Percentiles rank a stretch among this genome's conserved stretches.
These are phyloP conservation scores for Cenopis cana DNA, from an alignment of 2,888 invertebrate species.

Conservation along the genomic window DNA sequence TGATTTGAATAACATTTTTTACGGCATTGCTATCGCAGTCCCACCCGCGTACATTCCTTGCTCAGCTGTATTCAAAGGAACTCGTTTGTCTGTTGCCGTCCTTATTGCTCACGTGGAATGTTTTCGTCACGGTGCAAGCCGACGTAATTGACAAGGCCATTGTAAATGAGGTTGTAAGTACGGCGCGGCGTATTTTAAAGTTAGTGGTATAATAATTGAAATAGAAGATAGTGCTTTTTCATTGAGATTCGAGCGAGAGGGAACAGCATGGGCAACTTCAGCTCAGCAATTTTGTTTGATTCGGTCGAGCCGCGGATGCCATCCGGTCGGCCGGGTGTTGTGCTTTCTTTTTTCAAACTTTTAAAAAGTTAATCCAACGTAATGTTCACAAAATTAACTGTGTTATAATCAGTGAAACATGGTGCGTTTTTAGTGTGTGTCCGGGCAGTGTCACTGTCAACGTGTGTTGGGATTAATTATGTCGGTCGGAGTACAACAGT, in stretches of 20 bases:
- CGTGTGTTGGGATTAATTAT: conserved; percentile 59
- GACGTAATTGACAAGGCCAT: conserved; percentile 55
- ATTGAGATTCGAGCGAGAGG: conserved; percentile 35
- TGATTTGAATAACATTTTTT: conserved; percentile 39
- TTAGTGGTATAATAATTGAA: conserved; percentile 66
- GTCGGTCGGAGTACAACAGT: conserved; percentile 37
- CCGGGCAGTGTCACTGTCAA: conserved; percentile 58
- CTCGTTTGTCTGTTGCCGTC: conserved; percentile 52
- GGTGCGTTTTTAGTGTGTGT: conserved; percentile 65
- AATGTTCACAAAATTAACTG: conserved; percentile 62
- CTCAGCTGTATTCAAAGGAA: conserved; percentile 31
- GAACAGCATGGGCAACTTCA: conserved; percentile 22
- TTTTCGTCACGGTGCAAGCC: conserved; percentile 61
- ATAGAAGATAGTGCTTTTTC: conserved; percentile 59
- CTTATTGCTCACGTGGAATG: conserved; percentile 59
- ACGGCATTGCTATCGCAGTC: conserved; percentile 20
- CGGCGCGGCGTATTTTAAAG: conserved; percentile 53
- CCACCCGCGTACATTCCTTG: conserved; percentile 22
- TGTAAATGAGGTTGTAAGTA: conserved; percentile 47
- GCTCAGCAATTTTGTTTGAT: conserved; percentile 70
- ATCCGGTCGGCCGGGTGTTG: conserved; percentile 63
- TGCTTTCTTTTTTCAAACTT: conserved; percentile 67
- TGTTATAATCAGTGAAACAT: conserved; percentile 59
- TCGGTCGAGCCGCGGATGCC: conserved; percentile 69
- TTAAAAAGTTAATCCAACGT: conserved; percentile 48